Evolutionary conservation across 1,140 invertebrate species (phyloP).

Genomic region (Macrobrachium rosenbergii): DNA sequence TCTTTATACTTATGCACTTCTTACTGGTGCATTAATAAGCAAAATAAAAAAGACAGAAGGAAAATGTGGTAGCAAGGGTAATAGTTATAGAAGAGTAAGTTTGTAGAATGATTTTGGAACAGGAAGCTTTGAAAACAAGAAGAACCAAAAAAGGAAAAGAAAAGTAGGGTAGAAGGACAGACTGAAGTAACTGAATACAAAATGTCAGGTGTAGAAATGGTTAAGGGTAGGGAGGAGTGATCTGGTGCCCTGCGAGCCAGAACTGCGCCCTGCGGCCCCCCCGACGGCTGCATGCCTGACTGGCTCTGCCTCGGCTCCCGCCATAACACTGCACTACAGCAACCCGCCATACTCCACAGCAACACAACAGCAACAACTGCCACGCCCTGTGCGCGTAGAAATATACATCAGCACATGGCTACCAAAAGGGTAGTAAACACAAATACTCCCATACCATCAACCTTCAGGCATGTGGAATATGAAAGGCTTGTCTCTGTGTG

Average conservation of each 20-base stretch:
- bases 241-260: constrained; percentile 43
- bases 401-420: constrained; percentile 53
- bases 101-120: background rate
- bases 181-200: background rate
- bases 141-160: background rate
- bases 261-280: constrained; percentile 45
- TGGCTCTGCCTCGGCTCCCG: constrained; percentile 48
- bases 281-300: constrained; percentile 50
- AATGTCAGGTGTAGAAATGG: background rate
- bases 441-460: constrained; percentile 18
- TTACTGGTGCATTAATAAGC: background rate
- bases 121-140: background rate
- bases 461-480: constrained; percentile 45
- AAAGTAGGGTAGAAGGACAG: background rate
- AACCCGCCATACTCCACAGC: constrained; percentile 55
- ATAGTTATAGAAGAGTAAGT: background rate
- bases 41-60: background rate
- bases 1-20: background rate
- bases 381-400: constrained; percentile 56
- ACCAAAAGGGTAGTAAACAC: constrained; percentile 27
- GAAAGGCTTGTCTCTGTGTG: constrained; percentile 35
- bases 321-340: constrained; percentile 50
- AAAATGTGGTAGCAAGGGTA: too few relatives aligned
- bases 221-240: constrained; percentile 15
- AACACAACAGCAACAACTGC: constrained; percentile 57